Evolutionary conservation across 2,797 vertebrate genomes (phyloP).

Genomic region (Microctenopoma lineatum): DNA sequence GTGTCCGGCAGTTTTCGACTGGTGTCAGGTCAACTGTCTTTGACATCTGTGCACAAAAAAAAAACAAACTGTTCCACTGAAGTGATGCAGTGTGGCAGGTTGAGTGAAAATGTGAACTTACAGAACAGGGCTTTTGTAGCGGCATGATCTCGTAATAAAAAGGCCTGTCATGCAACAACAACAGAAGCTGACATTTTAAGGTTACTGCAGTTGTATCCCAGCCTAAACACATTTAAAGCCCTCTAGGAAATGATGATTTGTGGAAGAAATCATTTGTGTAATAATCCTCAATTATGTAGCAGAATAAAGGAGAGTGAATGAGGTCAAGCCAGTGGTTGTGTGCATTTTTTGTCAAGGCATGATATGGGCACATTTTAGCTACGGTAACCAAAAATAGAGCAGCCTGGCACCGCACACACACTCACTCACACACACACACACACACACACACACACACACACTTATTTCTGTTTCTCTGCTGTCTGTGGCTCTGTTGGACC

Average conservation of each 20-base stretch:
- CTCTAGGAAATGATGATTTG: neutral
- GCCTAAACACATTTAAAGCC: neutral
- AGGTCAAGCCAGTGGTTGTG: constrained; percentile 22
- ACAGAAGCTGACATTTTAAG: neutral
- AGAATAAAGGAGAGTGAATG: constrained; percentile 31
- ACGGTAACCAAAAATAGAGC: constrained; percentile 65
- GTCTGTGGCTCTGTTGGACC: neutral
- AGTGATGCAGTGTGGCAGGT: constrained; percentile 29
- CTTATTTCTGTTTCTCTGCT: constrained; percentile 4
- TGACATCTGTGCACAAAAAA: constrained; percentile 26
- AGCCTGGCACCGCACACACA: constrained; percentile 29
- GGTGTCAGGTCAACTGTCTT: constrained; percentile 37
- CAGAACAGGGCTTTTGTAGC: constrained; percentile 1
- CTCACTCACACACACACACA: constrained; percentile 28
- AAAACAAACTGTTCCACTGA: constrained; percentile 15
- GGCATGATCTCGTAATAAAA: neutral
- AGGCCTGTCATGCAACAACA: neutral
- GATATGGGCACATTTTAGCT: constrained; percentile 38
- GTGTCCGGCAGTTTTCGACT: constrained; percentile 14
- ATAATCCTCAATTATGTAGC: constrained; percentile 38
- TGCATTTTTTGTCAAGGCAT: constrained; percentile 42
- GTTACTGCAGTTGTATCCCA: constrained; percentile 1
- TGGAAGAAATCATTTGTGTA: constrained; percentile 32
- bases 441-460: constrained; percentile 1
- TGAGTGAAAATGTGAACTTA: constrained; percentile 14